These are phyloP conservation scores for Malurus melanocephalus DNA, from an alignment of 2,113 vertebrate species.

Conservation along the genomic window DNA sequence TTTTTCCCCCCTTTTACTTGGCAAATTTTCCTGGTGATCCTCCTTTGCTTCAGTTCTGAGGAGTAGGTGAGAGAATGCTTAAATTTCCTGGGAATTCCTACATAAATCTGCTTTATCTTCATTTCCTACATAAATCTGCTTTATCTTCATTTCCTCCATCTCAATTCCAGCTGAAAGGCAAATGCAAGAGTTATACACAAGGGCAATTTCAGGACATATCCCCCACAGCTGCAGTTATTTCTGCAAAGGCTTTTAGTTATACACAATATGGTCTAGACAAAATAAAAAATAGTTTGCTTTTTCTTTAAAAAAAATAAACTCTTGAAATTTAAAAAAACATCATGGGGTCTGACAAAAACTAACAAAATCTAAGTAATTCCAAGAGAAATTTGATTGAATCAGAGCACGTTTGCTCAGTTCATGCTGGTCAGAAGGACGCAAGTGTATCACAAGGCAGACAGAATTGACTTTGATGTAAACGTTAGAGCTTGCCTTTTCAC, in stretches of 20 bases:
- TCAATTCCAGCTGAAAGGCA: neutral
- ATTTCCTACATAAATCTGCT: neutral
- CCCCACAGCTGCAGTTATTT: neutral
- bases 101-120: neutral
- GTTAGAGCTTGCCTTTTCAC: neutral
- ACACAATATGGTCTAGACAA: constrained; percentile 46
- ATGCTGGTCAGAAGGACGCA: neutral
- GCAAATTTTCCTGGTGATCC: neutral
- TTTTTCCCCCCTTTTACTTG: neutral
- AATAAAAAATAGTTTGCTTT: constrained; percentile 33
- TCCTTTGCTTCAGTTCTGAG: neutral
- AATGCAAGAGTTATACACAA: neutral
- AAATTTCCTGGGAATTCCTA: neutral
- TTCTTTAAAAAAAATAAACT: constrained; percentile 39
- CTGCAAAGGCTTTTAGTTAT: constrained; percentile 15
- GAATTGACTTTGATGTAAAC: neutral
- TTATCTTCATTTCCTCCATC: neutral
- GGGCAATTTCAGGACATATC: neutral
- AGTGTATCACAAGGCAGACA: neutral
- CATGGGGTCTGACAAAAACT: constrained; percentile 18
- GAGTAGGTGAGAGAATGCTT: neutral
- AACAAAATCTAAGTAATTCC: constrained; percentile 24
- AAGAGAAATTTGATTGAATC: constrained; percentile 30
- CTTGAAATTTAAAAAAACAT: neutral
- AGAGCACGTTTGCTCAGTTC: neutral